Percentiles rank a stretch among this genome's conserved stretches.
Evolutionary conservation across 2,113 vertebrate species (phyloP).

Genomic region (Agapornis roseicollis): DNA sequence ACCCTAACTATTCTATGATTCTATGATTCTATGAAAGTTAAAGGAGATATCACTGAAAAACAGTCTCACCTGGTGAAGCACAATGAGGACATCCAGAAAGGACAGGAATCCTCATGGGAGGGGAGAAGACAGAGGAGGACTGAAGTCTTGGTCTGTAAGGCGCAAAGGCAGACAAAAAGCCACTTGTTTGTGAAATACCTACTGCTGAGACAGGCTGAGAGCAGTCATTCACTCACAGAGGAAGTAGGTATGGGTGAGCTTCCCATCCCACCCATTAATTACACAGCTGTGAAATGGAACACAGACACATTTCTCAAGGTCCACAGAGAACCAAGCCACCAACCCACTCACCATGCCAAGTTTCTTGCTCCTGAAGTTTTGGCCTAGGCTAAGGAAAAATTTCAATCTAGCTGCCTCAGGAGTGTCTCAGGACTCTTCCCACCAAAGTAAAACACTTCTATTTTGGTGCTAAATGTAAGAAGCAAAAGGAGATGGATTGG

Average conservation of each 20-base stretch:
- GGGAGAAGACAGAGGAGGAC: not conserved
- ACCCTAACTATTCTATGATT: no score
- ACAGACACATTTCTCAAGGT: not conserved
- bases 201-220: not conserved
- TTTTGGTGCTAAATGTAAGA: not conserved
- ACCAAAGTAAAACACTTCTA: not conserved
- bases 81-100: not conserved
- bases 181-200: not conserved
- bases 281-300: not conserved
- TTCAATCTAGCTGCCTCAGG: accelerated
- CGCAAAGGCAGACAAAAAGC: not conserved
- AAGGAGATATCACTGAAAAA: not conserved
- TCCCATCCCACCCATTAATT: not conserved
- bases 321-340: not conserved
- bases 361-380: not conserved
- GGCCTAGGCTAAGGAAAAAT: not conserved
- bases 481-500: not conserved
- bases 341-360: not conserved
- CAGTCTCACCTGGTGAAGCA: not conserved
- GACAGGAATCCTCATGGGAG: not conserved
- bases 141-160: accelerated
- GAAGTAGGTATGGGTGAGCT: not conserved
- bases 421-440: not conserved
- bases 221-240: accelerated
- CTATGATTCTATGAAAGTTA: not conserved